phyloP scores from a whole-genome alignment of 2,113 vertebrate species.

The Engystomops pustulosus region DNA sequence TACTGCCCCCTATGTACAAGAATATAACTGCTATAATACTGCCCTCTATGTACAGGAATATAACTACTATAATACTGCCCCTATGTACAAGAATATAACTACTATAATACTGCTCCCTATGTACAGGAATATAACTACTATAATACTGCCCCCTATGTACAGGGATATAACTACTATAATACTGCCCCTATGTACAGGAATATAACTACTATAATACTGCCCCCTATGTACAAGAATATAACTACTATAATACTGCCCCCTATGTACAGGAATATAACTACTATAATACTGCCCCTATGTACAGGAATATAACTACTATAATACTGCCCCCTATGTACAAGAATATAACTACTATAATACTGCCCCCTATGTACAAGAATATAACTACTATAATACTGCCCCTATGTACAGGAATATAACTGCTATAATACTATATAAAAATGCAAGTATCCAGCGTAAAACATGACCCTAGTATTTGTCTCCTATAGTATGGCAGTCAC shows the following conservation, averaged over 20 bases:
- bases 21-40: too few relatives aligned
- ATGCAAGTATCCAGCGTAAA: too few relatives aligned
- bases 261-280: not conserved
- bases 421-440: not conserved
- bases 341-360: too few relatives aligned
- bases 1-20: too few relatives aligned
- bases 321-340: not conserved
- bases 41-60: too few relatives aligned
- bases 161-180: conserved; percentile 1
- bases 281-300: not conserved
- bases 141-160: not conserved
- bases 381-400: not conserved
- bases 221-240: not conserved
- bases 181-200: not conserved
- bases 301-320: not conserved
- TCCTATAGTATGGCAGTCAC: not conserved
- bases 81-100: too few relatives aligned
- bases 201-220: not conserved
- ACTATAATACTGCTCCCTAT: too few relatives aligned
- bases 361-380: not conserved
- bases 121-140: not conserved
- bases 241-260: not conserved
- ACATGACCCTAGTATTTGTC: not conserved
- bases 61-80: too few relatives aligned
- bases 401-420: conserved; percentile 9